Percentiles rank a stretch among this genome's conserved stretches.
phyloP scores from a whole-genome alignment of 2,797 vertebrate genomes.

The Clamator glandarius region DNA sequence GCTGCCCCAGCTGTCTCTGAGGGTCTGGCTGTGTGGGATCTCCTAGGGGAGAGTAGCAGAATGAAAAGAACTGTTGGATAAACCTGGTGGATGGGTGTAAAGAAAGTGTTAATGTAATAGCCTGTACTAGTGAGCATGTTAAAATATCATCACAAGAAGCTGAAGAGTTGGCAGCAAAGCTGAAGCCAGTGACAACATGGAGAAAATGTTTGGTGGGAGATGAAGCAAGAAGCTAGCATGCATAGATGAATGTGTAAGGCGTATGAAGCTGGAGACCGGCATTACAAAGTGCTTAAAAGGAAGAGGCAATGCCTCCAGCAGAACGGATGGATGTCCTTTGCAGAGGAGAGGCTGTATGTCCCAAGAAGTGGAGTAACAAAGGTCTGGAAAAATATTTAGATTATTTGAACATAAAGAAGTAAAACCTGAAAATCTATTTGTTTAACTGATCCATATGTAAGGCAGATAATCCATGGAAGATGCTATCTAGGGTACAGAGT shows the following conservation, averaged over 20 bases:
- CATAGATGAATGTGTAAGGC: not conserved
- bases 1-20: not conserved
- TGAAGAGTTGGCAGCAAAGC: not conserved
- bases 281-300: not conserved
- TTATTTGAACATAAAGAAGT: not conserved
- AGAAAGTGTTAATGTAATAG: not conserved
- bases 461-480: not conserved
- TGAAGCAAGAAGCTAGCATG: not conserved
- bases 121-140: not conserved
- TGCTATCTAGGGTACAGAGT: not conserved
- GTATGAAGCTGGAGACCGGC: accelerated
- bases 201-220: not conserved
- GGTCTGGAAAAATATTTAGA: not conserved
- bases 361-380: not conserved
- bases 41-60: not conserved
- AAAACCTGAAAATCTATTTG: not conserved
- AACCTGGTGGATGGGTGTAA: not conserved
- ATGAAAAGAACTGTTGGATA: not conserved
- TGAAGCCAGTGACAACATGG: not conserved
- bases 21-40: not conserved
- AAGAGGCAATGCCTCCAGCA: not conserved
- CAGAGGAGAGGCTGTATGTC: not conserved
- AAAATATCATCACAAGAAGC: not conserved
- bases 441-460: not conserved
- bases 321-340: not conserved